phyloP scores from a whole-genome alignment of 2,888 invertebrate species.

The Agriopis marginaria region DNA sequence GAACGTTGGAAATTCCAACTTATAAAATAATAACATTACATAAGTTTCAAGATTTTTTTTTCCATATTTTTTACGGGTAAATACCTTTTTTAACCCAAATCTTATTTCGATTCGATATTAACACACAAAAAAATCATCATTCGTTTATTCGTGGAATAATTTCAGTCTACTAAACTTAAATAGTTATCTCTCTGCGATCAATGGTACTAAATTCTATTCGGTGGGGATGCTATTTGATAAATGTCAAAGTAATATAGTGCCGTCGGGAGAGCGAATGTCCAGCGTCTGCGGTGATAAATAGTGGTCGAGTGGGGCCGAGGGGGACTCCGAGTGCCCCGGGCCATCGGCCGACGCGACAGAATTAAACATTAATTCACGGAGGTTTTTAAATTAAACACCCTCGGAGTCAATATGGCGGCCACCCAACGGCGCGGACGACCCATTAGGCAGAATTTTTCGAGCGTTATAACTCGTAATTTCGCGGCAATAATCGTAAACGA shows the following conservation, averaged over 20 bases:
- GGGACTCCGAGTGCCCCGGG: conserved; percentile 8
- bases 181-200: conserved; percentile 17
- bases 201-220: conserved; percentile 13
- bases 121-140: not conserved
- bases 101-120: not conserved
- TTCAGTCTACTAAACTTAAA: conserved; percentile 1
- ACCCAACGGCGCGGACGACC: conserved; percentile 32
- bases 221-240: conserved; percentile 34
- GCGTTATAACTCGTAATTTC: conserved; percentile 56
- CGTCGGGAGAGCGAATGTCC: conserved; percentile 44
- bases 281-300: conserved; percentile 29
- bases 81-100: no score
- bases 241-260: conserved; percentile 50
- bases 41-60: not conserved
- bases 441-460: conserved; percentile 47
- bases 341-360: conserved; percentile 44
- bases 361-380: conserved; percentile 62
- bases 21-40: not conserved
- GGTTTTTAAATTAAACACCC: conserved; percentile 62
- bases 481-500: conserved; percentile 55
- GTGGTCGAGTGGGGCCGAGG: not conserved
- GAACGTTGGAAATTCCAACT: not conserved
- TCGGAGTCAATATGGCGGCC: conserved; percentile 54
- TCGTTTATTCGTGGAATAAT: not conserved
- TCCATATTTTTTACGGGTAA: no score